Evolutionary conservation across 2,113 vertebrate species (phyloP), one percentile per base, ranked within the genome.

Genomic region (Ophiodon elongatus): DNA sequence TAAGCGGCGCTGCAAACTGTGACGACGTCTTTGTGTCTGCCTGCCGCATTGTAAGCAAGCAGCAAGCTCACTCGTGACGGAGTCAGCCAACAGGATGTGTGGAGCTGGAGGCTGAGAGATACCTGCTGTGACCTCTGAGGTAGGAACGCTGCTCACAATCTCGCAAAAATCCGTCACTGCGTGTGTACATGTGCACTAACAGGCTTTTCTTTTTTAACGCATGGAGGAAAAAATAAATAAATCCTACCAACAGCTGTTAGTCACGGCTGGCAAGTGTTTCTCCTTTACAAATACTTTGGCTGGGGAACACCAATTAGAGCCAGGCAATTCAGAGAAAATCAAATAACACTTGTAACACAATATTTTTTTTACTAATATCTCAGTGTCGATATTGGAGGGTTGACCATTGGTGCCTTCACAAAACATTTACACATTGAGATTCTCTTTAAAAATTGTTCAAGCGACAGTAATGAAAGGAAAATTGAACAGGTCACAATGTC

Each of bases 121-220:
- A 88, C 85, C 88, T 91, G 91, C 87, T 80, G 79, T 77, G 88
- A 87, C 80, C 67, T 87, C 83, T 72, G 47, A 80, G 74, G 35
- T 50, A 25, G 52, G 52, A 70, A 64, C 5, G 43, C 43, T 27
- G 19, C 33, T 79, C 41, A 70, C n/a, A 64, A 54, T 1, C 69
- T 14, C n/a, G 31, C 10, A 47, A 9, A 25, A 59, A 67, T 21
- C 47, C 23, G 23, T 23, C 27, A 25, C 21, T 43, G 43, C 31
- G 25, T 5, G 17, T 25, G 14, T 50, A 9, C 13, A 62, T 15
- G 62, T 35, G 10, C 23, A 41, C 39, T 13, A 9, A 17, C 2
- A 14, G 2, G 2, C 7, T 33, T 41, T 41, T 8, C 8, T 10
- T 62, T 35, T 21, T 2, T n/a, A 13, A 27, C 13, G 14, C 39